Percentiles rank a stretch among this genome's conserved stretches.
Evolutionary conservation across 1,140 invertebrate genomes (phyloP).

Genomic region (Sarcophaga bullata): DNA sequence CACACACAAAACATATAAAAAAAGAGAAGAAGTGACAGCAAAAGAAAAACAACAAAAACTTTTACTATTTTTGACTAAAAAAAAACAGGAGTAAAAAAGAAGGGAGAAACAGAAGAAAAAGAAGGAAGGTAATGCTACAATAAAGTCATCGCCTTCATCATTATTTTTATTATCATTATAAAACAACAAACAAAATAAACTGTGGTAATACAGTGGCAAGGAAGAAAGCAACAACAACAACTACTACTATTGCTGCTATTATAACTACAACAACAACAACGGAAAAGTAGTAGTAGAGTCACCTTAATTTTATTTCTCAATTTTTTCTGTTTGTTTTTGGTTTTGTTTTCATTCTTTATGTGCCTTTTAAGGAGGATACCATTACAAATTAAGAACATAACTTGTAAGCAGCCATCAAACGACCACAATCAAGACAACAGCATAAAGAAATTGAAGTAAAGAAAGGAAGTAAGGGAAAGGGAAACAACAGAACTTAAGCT

Average conservation of each 20-base stretch:
- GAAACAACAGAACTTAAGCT: not conserved
- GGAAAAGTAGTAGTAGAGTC: too few relatives aligned
- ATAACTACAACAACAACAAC: not conserved
- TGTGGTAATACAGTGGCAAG: too few relatives aligned
- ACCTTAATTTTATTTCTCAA: too few relatives aligned
- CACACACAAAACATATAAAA: too few relatives aligned
- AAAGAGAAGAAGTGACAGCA: too few relatives aligned
- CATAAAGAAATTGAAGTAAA: not conserved
- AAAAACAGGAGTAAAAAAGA: not conserved
- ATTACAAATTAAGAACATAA: not conserved
- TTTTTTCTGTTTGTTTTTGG: not conserved
- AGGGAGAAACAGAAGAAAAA: not conserved
- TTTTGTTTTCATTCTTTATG: not conserved
- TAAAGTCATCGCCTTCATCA: slow-evolving; percentile 13
- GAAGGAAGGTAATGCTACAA: not conserved
- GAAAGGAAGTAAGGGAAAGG: not conserved
- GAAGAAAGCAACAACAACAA: not conserved
- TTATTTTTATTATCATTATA: not conserved
- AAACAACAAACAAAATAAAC: not conserved
- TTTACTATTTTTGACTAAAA: not conserved
- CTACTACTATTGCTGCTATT: not conserved
- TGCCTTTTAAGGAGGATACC: not conserved
- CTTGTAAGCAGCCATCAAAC: too few relatives aligned
- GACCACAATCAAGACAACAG: not conserved
- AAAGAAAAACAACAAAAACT: too few relatives aligned